A percentile compares a stretch with the other conserved stretches of the same genome.
These are phyloP conservation scores for Oscheius myriophilus DNA, from an alignment of 2,888 invertebrate species.

Conservation along the genomic window DNA sequence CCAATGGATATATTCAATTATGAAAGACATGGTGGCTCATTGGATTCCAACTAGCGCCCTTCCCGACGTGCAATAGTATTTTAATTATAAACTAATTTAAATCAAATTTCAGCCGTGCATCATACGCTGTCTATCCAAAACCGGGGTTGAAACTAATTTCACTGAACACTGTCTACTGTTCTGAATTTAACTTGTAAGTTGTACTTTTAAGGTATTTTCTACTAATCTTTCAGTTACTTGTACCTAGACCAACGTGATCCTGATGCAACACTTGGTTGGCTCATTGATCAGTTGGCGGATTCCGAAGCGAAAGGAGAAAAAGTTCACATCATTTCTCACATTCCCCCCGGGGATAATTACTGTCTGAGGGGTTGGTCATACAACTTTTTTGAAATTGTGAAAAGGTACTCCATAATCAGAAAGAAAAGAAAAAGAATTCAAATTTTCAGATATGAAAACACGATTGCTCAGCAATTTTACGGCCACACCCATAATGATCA, in stretches of 20 bases:
- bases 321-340: constrained; percentile 75
- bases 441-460: constrained; percentile 79
- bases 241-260: constrained; percentile 86
- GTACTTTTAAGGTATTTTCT: background rate
- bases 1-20: constrained; percentile 84
- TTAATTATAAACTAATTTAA: background rate
- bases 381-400: constrained; percentile 76
- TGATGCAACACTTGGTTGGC: constrained; percentile 83
- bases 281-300: constrained; percentile 79
- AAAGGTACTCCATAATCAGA: background rate
- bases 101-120: constrained; percentile 77
- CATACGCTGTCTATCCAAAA: constrained; percentile 79
- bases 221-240: constrained; percentile 75
- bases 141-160: constrained; percentile 63
- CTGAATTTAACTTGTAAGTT: constrained; percentile 71
- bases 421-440: constrained; percentile 1
- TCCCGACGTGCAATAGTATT: constrained; percentile 56
- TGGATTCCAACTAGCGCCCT: constrained; percentile 77
- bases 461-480: constrained; percentile 83
- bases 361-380: constrained; percentile 85
- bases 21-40: constrained; percentile 82
- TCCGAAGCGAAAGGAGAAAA: constrained; percentile 82
- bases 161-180: constrained; percentile 65
- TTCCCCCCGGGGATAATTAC: constrained; percentile 81
- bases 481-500: constrained; percentile 94